Conservation (phyloP, 2,888 invertebrate species). For the Parapristionchus giblindavisi region DNA sequence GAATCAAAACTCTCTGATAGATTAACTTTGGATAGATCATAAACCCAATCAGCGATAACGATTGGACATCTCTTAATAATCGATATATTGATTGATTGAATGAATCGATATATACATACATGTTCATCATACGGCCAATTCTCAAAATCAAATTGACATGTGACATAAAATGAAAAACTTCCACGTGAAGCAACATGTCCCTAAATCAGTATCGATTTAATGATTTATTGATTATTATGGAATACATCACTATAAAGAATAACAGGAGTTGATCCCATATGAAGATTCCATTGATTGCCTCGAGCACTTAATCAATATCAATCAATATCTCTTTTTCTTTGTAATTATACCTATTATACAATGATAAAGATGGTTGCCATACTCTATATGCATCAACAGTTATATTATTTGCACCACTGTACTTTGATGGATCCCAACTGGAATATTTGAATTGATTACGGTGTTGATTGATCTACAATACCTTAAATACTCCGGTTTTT, state of each 20-base stretch:
- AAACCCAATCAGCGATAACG: constrained; percentile 68
- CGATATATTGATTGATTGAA: not conserved
- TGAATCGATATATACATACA: constrained; percentile 41
- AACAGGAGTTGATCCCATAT: constrained; percentile 64
- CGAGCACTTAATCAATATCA: constrained; percentile 54
- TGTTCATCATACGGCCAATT: constrained; percentile 65
- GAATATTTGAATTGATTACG: no score
- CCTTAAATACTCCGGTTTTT: no score
- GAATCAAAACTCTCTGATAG: constrained; percentile 49
- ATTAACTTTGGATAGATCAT: constrained; percentile 65
- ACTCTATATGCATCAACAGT: no score
- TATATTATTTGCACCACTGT: no score
- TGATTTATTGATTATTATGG: not conserved
- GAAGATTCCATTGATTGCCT: constrained; percentile 65
- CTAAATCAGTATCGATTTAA: not conserved
- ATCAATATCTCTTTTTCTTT: no score
- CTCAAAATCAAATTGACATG: constrained; percentile 67
- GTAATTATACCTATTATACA: no score
- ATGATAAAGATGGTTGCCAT: no score
- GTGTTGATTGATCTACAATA: no score
- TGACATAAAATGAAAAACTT: constrained; percentile 66
- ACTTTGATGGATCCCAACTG: no score
- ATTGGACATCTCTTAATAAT: constrained; percentile 62
- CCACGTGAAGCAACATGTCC: constrained; percentile 57
- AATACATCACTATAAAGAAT: constrained; percentile 54